Percentiles rank a stretch among this genome's conserved stretches.
Evolutionary conservation across 2,797 vertebrate genomes (phyloP).

Genomic region (Loriculus beryllinus): DNA sequence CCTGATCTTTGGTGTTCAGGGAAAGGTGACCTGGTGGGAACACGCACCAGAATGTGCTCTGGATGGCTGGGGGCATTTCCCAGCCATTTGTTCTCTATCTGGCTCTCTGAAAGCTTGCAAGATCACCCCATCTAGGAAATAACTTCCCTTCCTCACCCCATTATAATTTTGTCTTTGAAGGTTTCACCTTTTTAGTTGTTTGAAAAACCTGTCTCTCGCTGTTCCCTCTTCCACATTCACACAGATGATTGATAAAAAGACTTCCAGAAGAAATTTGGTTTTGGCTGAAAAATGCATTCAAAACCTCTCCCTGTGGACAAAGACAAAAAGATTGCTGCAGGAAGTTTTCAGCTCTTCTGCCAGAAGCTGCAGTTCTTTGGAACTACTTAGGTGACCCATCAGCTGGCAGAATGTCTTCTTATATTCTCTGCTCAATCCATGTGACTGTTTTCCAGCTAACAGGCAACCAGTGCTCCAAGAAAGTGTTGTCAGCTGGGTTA

Average conservation of each 20-base stretch:
- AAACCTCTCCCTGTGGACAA: not conserved
- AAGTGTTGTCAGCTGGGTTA: constrained; percentile 27
- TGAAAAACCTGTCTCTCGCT: not conserved
- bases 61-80: not conserved
- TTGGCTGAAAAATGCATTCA: not conserved
- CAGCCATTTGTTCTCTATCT: not conserved
- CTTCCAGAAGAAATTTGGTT: not conserved
- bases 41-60: not conserved
- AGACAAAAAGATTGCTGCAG: not conserved
- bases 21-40: not conserved
- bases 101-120: not conserved
- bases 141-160: not conserved
- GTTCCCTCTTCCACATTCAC: not conserved
- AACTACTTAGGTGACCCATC: not conserved
- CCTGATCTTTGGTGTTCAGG: not conserved
- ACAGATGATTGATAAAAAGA: not conserved
- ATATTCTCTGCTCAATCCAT: not conserved
- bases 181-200: not conserved
- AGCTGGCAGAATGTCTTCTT: not conserved
- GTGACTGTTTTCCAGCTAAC: not conserved
- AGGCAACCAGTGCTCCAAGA: not conserved
- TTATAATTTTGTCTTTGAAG: not conserved
- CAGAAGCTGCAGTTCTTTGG: not conserved
- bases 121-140: not conserved
- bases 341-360: not conserved